A percentile compares a stretch with the other conserved stretches of the same genome.
phyloP scores from a whole-genome alignment of 2,113 vertebrate species.

The Thalassoma bifasciatum region DNA sequence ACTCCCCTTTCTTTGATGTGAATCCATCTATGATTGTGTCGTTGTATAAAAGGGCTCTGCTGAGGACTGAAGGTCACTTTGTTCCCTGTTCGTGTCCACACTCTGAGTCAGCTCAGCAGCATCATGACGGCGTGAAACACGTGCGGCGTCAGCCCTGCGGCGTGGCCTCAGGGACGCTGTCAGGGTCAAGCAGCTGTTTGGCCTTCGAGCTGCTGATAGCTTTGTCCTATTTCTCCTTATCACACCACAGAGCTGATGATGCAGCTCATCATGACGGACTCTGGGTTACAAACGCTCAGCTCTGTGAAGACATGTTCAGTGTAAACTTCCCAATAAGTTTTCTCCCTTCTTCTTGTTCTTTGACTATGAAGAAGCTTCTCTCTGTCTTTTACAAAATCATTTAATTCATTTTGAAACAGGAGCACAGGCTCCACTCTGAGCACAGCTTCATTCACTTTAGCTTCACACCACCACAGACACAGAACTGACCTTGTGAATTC shows the following conservation, averaged over 20 bases:
- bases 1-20: neutral
- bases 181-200: constrained; percentile 78
- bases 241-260: neutral
- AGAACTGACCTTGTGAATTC: neutral
- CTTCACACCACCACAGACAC: neutral
- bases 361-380: no score
- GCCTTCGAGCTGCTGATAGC: constrained; percentile 72
- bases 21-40: no score
- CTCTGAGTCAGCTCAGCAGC: neutral
- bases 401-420: neutral
- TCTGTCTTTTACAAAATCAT: no score
- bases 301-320: neutral
- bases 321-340: neutral
- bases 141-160: neutral
- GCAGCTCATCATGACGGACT: neutral
- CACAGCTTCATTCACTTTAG: no score
- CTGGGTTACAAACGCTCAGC: neutral
- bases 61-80: neutral
- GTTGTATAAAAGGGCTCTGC: neutral
- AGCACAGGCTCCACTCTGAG: neutral
- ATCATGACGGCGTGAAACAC: neutral
- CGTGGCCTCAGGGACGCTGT: constrained; percentile 48
- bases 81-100: neutral
- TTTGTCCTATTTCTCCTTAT: constrained; percentile 24
- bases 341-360: neutral